Conservation (phyloP, 1,140 invertebrate species). For the Drosophila varians region DNA sequence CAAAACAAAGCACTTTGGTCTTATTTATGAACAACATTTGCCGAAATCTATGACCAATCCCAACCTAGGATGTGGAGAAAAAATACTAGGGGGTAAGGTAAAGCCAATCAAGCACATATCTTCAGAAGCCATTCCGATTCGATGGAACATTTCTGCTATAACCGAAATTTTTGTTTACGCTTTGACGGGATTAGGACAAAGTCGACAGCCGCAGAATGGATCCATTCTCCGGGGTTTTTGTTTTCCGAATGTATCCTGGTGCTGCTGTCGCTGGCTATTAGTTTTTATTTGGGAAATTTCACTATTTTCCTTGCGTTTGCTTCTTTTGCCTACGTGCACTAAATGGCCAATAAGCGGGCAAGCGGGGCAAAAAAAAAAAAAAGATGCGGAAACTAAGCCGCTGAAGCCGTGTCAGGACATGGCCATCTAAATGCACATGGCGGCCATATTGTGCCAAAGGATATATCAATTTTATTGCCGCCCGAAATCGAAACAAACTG, state of each 20-base stretch:
- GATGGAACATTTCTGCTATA: slow-evolving; percentile 21
- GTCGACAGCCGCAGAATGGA: slow-evolving; percentile 52
- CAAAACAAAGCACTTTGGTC: slow-evolving; percentile 46
- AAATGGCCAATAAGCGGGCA: slow-evolving; percentile 76
- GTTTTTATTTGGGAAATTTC: slow-evolving; percentile 73
- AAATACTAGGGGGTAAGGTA: slow-evolving; percentile 1
- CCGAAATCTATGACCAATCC: slow-evolving; percentile 18
- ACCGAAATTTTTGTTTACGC: slow-evolving; percentile 77
- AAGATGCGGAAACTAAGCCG: slow-evolving; percentile 68
- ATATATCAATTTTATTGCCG: slow-evolving; percentile 82
- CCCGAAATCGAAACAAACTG: slow-evolving; percentile 47
- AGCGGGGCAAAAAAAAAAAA: slow-evolving; percentile 31
- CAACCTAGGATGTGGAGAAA: slow-evolving; percentile 3
- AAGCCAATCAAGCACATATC: slow-evolving; percentile 48
- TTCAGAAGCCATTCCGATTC: slow-evolving; percentile 33
- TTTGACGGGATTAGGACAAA: slow-evolving; percentile 78
- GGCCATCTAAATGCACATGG: slow-evolving; percentile 51
- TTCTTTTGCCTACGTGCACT: slow-evolving; percentile 68
- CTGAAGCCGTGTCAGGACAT: slow-evolving; percentile 42
- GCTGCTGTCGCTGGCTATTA: slow-evolving; percentile 53
- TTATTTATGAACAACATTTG: slow-evolving; percentile 38
- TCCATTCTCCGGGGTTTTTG: slow-evolving; percentile 3
- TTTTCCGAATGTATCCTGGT: slow-evolving; percentile 16
- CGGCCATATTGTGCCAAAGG: slow-evolving; percentile 64
- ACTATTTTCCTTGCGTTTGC: slow-evolving; percentile 61